Base-by-base conservation (phyloP, 2,113 vertebrate genomes). In the Eptatretus burgeri region DNA sequence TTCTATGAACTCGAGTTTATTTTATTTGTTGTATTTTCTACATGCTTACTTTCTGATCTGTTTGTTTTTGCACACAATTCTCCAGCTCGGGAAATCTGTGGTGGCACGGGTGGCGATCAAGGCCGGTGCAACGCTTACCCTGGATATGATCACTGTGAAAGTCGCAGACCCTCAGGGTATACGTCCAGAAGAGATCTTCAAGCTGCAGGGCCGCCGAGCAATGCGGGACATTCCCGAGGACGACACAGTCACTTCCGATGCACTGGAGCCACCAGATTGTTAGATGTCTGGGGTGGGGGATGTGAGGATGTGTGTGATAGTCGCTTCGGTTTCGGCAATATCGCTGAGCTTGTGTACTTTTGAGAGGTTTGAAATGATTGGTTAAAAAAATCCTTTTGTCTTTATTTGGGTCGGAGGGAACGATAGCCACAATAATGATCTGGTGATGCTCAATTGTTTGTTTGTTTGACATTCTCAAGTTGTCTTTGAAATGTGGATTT, bases 101-200 rank as follows among this genome's bases (percentile, higher is more conserved):
- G 85, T 98, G 65, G 89, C 87, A 1, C 85, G 83, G 70, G 78
- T 77, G 12, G 73, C 69, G 53, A 85, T 95, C 68, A 76, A 81
- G 19, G 82, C 78, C 71, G 84, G 84, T 66, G 74, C 81, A 1
- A 2, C 73, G 49, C 69, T 98, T 20, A 85, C 79, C 2, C 68
- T 82, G 66, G 85, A 88, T 70, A 85, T 93, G 87, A 69, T 98
- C 73, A 71, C 79, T 0, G 83, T 98, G 70, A 98, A 98, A 70
- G 91, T 98, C 67, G 83, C 80, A 3, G 86, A 93, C 65, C 91
- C 91, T 1, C 86, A 80, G 75, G 91, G 91, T 10, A 77, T 77
- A 51, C 74, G 75, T 0, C 85, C 89, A 1, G 81, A 94, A 71
- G 77, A 83, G 68, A 89, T 95, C 71, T 94, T 80, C 14, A 70